Conservation (phyloP, 2,888 invertebrate genomes). For the Hirtodrosophila duncani region DNA sequence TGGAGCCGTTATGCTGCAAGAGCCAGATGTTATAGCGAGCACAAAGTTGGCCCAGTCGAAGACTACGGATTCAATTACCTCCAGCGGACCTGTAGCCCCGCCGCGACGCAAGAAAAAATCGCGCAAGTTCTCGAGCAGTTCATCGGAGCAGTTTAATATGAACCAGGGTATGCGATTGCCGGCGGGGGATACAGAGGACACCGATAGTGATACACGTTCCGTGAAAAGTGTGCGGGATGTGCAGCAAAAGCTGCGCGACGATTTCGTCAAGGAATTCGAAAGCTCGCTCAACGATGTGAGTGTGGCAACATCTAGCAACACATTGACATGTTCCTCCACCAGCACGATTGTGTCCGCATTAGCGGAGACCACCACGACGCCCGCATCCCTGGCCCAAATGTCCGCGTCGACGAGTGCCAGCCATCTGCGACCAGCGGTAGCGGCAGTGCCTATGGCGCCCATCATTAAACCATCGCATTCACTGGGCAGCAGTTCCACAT, state of each 20-base stretch:
- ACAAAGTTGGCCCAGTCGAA: slow-evolving; percentile 84
- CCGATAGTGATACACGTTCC: slow-evolving; percentile 74
- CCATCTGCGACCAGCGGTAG: slow-evolving; percentile 68
- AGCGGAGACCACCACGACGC: slow-evolving; percentile 58
- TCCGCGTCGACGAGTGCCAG: slow-evolving; percentile 62
- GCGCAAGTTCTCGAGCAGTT: slow-evolving; percentile 76
- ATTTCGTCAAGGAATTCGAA: slow-evolving; percentile 84
- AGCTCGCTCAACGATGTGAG: slow-evolving; percentile 83
- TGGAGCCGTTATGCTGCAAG: slow-evolving; percentile 78
- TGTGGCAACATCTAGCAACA: slow-evolving; percentile 40
- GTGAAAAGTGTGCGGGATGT: slow-evolving; percentile 75
- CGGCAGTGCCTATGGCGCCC: slow-evolving; percentile 67
- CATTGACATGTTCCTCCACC: slow-evolving; percentile 62
- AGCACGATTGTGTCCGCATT: slow-evolving; percentile 70
- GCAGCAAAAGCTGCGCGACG: slow-evolving; percentile 75
- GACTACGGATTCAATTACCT: slow-evolving; percentile 78
- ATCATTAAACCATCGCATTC: slow-evolving; percentile 77
- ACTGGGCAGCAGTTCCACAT: slow-evolving; percentile 78
- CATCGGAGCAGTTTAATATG: slow-evolving; percentile 77
- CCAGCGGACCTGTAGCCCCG: slow-evolving; percentile 84
- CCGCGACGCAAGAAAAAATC: slow-evolving; percentile 87
- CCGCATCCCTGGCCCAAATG: slow-evolving; percentile 57
- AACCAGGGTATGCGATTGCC: slow-evolving; percentile 74
- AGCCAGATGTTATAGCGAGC: slow-evolving; percentile 96
- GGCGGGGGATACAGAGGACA: slow-evolving; percentile 74